phyloP scores from a whole-genome alignment of 2,113 vertebrate genomes.

The Mola mola region DNA sequence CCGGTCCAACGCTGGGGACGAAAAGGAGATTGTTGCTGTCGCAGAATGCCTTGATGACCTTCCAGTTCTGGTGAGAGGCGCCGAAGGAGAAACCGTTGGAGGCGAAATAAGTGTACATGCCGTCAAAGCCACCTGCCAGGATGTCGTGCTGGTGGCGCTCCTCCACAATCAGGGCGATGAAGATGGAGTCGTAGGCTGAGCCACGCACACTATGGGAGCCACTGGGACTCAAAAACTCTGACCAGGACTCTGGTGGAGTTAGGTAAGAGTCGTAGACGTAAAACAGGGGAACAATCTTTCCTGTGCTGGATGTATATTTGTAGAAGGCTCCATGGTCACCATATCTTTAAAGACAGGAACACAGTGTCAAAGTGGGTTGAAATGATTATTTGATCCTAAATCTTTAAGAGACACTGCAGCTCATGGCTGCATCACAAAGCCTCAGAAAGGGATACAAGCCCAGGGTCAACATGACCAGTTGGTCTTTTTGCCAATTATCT shows the following conservation, averaged over 20 bases:
- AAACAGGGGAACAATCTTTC: slow-evolving; percentile 87
- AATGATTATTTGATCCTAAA: too few species aligned
- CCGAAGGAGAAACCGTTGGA: slow-evolving; percentile 93
- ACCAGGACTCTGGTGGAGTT: slow-evolving; percentile 87
- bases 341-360: slow-evolving; percentile 90
- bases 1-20: slow-evolving; percentile 89
- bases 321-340: slow-evolving; percentile 90
- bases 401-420: too few species aligned
- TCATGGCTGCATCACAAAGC: too few species aligned
- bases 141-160: slow-evolving; percentile 90
- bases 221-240: slow-evolving; percentile 83
- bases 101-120: slow-evolving; percentile 92
- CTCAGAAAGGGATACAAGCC: too few species aligned
- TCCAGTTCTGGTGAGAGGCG: slow-evolving; percentile 94
- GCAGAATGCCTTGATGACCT: slow-evolving; percentile 88
- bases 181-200: slow-evolving; percentile 86
- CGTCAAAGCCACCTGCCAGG: slow-evolving; percentile 85
- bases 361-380: too few species aligned
- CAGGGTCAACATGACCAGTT: not conserved
- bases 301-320: slow-evolving; percentile 85
- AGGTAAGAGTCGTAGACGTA: slow-evolving; percentile 93
- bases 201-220: slow-evolving; percentile 87
- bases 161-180: slow-evolving; percentile 89
- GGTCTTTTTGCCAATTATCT: too few species aligned
- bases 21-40: slow-evolving; percentile 89